These are phyloP conservation scores for Batillaria attramentaria DNA, from an alignment of 1,140 invertebrate genomes.

Conservation along the genomic window DNA sequence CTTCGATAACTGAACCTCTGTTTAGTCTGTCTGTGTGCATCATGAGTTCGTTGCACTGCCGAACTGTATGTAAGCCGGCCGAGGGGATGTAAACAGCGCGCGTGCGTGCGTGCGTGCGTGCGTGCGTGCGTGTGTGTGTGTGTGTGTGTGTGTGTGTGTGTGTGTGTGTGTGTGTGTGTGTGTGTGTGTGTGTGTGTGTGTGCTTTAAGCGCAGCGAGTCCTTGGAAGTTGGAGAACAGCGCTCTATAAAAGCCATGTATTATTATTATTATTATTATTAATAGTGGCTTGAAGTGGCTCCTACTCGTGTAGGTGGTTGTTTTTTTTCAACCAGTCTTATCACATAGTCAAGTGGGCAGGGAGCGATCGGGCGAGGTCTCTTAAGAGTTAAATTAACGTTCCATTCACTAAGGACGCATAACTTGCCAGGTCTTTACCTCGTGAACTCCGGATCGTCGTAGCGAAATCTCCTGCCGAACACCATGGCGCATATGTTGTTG, in stretches of 20 bases:
- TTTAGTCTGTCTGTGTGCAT: neutral
- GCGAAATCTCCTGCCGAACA: constrained; percentile 51
- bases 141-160: neutral
- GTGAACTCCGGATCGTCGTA: constrained; percentile 68
- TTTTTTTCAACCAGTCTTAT: too few species aligned
- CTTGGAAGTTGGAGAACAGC: too few species aligned
- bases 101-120: neutral
- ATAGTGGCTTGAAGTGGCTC: too few species aligned
- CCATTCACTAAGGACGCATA: too few species aligned
- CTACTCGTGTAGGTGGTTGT: too few species aligned
- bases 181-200: neutral
- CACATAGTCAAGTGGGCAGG: too few species aligned
- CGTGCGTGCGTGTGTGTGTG: neutral
- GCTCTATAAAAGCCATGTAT: too few species aligned
- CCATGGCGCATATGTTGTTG: constrained; percentile 43
- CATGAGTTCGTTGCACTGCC: neutral
- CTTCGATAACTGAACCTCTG: neutral
- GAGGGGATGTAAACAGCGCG: neutral
- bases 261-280: too few species aligned
- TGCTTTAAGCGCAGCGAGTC: too few species aligned
- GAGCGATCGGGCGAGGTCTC: too few species aligned
- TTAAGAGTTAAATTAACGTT: too few species aligned
- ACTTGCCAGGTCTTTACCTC: too few species aligned
- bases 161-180: neutral
- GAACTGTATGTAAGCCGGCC: neutral